Percentiles rank a stretch among this genome's conserved stretches.
Evolutionary conservation across 2,113 vertebrate genomes (phyloP).

Genomic region (Periophthalmus modestus): DNA sequence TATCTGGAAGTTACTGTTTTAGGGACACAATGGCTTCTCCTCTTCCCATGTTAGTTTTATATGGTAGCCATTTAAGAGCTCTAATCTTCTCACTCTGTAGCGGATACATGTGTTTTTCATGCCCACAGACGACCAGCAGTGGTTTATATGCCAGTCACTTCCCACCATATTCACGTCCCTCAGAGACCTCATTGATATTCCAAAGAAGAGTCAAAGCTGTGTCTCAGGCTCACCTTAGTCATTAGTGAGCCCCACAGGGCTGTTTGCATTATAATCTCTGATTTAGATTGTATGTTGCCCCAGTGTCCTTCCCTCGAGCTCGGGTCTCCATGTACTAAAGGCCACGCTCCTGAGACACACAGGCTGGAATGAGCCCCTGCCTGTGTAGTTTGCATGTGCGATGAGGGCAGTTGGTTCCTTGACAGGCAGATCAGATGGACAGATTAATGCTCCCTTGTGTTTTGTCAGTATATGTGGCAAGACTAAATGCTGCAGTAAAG

Average conservation of each 20-base stretch:
- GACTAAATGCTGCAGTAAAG: constrained; percentile 32
- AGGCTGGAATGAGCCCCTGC: constrained; percentile 47
- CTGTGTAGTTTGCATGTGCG: constrained; percentile 37
- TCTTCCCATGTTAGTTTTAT: constrained; percentile 36
- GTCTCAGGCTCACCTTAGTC: constrained; percentile 75
- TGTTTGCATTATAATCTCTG: constrained; percentile 77
- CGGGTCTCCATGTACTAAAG: constrained; percentile 51
- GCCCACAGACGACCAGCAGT: constrained; percentile 49
- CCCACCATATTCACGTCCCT: constrained; percentile 59
- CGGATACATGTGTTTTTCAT: constrained; percentile 36
- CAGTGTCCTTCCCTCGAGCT: constrained; percentile 64
- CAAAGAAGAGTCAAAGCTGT: constrained; percentile 55
- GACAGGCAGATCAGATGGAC: constrained; percentile 39
- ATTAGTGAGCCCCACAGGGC: constrained; percentile 72
- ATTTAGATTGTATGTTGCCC: constrained; percentile 69
- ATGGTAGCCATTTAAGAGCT: constrained; percentile 43
- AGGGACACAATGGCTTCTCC: constrained; percentile 47
- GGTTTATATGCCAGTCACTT: constrained; percentile 71
- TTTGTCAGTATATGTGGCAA: constrained; percentile 30
- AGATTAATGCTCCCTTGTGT: constrained; percentile 24
- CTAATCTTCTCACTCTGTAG: constrained; percentile 40
- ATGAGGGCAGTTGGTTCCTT: constrained; percentile 43
- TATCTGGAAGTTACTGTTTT: not conserved
- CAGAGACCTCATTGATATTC: constrained; percentile 77
- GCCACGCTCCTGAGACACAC: constrained; percentile 35